Evolutionary conservation across 2,113 vertebrate genomes (phyloP).

Genomic region (Notiomystis cincta): DNA sequence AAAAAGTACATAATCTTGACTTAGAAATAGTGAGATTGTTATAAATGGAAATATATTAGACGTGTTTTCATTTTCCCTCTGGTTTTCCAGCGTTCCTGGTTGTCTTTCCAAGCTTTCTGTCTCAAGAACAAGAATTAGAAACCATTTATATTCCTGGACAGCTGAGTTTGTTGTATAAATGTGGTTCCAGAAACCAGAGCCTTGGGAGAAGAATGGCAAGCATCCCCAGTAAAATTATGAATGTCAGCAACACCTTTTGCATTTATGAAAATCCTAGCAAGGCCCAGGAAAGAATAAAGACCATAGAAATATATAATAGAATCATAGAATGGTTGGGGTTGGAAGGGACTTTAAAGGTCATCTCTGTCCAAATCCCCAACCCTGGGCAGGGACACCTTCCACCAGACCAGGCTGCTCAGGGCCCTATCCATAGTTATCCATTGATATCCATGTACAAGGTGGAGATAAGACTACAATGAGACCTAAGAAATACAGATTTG

Average conservation of each 20-base stretch:
- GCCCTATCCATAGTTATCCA: neutral
- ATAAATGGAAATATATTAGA: neutral
- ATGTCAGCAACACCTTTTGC: neutral
- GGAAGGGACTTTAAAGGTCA: neutral
- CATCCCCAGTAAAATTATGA: neutral
- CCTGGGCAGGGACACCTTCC: neutral
- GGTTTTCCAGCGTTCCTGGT: neutral
- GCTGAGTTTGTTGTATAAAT: neutral
- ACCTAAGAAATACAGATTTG: neutral
- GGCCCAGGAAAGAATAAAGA: neutral
- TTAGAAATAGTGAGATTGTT: neutral
- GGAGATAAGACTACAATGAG: neutral
- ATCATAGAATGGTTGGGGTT: neutral
- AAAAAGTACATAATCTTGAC: neutral
- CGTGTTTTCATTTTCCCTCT: neutral
- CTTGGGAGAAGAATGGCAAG: neutral
- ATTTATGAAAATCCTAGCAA: neutral
- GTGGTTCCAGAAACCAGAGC: neutral
- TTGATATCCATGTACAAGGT: neutral
- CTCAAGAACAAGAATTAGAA: neutral
- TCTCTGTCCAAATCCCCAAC: rapidly evolving
- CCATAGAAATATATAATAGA: neutral
- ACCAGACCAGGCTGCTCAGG: neutral
- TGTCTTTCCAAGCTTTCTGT: neutral
- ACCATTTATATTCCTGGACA: neutral